Percentiles rank a stretch among this genome's conserved stretches.
phyloP scores from a whole-genome alignment of 1,140 invertebrate species.

The Drosophila seguyi region DNA sequence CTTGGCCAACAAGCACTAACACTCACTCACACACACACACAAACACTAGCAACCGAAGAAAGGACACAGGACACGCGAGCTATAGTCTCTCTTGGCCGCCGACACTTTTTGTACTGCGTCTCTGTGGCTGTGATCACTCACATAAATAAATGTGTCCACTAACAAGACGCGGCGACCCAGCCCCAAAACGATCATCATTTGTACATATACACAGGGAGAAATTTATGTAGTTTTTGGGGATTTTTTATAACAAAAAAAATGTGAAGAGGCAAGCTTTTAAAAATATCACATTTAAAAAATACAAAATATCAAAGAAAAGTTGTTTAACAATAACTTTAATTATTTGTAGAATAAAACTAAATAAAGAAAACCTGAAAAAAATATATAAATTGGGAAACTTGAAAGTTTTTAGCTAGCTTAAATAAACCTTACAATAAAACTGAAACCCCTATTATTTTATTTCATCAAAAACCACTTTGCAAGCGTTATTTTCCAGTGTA shows the following conservation, averaged over 20 bases:
- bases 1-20: conserved; percentile 38
- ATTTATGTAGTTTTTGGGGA: background rate
- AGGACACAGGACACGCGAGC: conserved; percentile 8
- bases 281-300: accelerated
- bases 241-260: background rate
- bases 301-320: background rate
- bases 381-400: no score
- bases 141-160: conserved; percentile 51
- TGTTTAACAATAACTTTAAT: background rate
- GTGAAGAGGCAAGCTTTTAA: no score
- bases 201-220: conserved; percentile 28
- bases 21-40: conserved; percentile 3
- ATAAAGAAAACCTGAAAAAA: no score
- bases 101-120: conserved; percentile 59
- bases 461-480: background rate
- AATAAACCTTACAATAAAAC: background rate
- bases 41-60: background rate
- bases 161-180: conserved; percentile 45
- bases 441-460: background rate
- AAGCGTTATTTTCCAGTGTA: background rate
- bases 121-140: conserved; percentile 43
- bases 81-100: conserved; percentile 8
- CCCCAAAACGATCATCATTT: conserved; percentile 50
- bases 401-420: background rate
- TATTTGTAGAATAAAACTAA: no score